A percentile compares a stretch with the other conserved stretches of the same genome.
Evolutionary conservation across 2,888 invertebrate species (phyloP).

Genomic region (Andrena bucephala): DNA sequence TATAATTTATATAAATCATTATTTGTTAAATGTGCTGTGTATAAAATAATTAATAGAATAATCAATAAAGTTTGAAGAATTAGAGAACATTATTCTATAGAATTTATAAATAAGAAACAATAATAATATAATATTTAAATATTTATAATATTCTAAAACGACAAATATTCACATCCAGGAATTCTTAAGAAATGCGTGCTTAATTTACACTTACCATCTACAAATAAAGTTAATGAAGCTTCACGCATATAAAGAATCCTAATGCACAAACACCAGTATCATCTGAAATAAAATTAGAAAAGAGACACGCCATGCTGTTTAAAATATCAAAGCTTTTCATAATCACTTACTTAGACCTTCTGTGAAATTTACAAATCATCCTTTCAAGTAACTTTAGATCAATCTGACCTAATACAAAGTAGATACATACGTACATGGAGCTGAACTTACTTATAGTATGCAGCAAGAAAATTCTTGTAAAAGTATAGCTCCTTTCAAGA

Average conservation of each 20-base stretch:
- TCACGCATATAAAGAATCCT: slow-evolving; percentile 74
- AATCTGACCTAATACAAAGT: background rate
- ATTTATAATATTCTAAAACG: slow-evolving; percentile 7
- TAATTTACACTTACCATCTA: slow-evolving; percentile 75
- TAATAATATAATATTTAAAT: background rate
- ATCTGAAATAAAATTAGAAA: slow-evolving; percentile 76
- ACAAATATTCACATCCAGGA: slow-evolving; percentile 33
- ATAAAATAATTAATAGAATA: background rate
- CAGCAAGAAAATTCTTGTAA: no score
- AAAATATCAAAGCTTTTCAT: slow-evolving; percentile 57
- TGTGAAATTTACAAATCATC: slow-evolving; percentile 2
- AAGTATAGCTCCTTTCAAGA: no score
- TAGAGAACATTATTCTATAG: background rate
- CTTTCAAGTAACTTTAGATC: background rate
- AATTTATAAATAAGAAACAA: background rate
- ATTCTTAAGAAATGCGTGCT: slow-evolving; percentile 44
- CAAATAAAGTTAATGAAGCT: slow-evolving; percentile 78
- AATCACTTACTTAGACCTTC: slow-evolving; percentile 27
- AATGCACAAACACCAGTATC: slow-evolving; percentile 72
- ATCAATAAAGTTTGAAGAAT: background rate
- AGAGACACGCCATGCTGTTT: slow-evolving; percentile 75
- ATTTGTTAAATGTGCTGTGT: background rate
- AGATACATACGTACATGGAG: background rate
- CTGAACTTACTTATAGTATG: background rate
- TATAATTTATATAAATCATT: background rate